Percentiles rank a stretch among this genome's conserved stretches.
Evolutionary conservation across 2,797 vertebrate genomes (phyloP).

Genomic region (Pangasius mekongensis): DNA sequence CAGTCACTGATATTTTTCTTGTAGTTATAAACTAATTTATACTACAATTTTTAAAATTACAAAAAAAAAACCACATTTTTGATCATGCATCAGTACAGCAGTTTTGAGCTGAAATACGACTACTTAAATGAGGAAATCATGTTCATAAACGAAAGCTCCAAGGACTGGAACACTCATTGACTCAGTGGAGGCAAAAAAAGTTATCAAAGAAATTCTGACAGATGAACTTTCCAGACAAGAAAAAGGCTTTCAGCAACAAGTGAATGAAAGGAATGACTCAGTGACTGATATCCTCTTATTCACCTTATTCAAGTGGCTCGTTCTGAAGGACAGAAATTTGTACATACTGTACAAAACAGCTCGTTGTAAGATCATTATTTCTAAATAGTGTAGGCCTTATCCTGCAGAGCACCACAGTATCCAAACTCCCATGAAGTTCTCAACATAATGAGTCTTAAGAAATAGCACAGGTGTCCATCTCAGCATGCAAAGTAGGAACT

Average conservation of each 20-base stretch:
- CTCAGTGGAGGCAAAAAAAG: background rate
- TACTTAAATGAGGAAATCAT: background rate
- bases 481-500: constrained; percentile 62
- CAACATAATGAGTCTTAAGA: constrained; percentile 54
- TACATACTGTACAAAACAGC: constrained; percentile 2
- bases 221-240: background rate
- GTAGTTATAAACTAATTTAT: background rate
- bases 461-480: constrained; percentile 63
- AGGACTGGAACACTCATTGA: background rate
- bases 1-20: background rate
- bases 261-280: background rate
- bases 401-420: background rate
- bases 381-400: background rate
- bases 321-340: background rate
- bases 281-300: background rate
- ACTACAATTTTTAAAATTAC: background rate
- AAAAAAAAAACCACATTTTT: background rate
- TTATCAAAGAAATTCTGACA: background rate
- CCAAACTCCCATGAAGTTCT: background rate
- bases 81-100: background rate
- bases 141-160: background rate
- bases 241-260: background rate
- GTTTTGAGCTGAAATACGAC: background rate
- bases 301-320: background rate
- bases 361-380: constrained; percentile 16